Base-by-base conservation (phyloP, 2,113 vertebrate genomes). In the Centropus unirufus region DNA sequence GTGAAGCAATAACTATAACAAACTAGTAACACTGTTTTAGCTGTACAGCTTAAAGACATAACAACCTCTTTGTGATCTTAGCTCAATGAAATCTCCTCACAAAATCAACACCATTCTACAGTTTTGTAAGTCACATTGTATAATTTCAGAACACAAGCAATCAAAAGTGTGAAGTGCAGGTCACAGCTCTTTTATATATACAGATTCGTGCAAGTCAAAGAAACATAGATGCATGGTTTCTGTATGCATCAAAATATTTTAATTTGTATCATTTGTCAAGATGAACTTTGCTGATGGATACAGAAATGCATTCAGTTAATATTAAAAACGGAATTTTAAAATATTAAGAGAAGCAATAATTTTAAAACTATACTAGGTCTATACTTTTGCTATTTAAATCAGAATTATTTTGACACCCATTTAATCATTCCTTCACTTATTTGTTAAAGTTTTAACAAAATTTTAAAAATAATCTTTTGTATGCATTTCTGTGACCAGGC, bases 181-280 rank as follows among this genome's bases (percentile, higher is more conserved):
- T 62, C 32, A 69, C 51, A 54, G 16, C 5, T 73, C 15, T 73
- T 89, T 83, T 29, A 36, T 16, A 1, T 62, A 67, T 61, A 39
- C 27, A 87, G 30, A 30, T 61, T 12, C 0, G 0, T 49, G 11
- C 24, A 75, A 16, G 6, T 46, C 29, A 34, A 49, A 69, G n/a
- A 49, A 87, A 68, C 18, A 63, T 2, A 70, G 8, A 34, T 2
- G 4, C 0, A 27, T 0, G 3, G 10, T 52, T 27, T 77, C 4
- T 75, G 5, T 40, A 34, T 23, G 1, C 29, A 63, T 57, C 11
- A 88, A 77, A 86, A 72, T 74, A 80, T 55, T 83, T 88, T 4
- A 36, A 34, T 66, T 66, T 93, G 2, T 42, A 34, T 44, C 42
- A 40, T 49, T 83, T 83, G 2, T 64, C 40, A 88, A 30, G 11